These are phyloP conservation scores for Rhaphigaster nebulosa DNA, from an alignment of 2,888 invertebrate species.

Conservation along the genomic window DNA sequence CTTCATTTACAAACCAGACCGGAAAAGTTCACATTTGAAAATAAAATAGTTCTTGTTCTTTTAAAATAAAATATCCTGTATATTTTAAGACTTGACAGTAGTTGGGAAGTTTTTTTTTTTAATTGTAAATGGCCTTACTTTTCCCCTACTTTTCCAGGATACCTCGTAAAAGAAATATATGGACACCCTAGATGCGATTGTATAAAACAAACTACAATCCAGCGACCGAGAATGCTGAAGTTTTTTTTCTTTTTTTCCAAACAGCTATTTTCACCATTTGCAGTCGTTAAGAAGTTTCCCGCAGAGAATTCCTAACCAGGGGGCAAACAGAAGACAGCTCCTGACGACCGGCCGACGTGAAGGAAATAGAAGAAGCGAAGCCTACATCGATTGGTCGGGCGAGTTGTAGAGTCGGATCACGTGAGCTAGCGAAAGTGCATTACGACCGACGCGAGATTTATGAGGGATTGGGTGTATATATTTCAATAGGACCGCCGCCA, in stretches of 20 bases:
- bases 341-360: too few species aligned
- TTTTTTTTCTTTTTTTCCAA: neutral
- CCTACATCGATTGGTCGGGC: neutral
- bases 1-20: too few species aligned
- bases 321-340: neutral
- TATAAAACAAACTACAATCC: neutral
- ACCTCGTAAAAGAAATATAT: neutral
- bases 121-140: neutral
- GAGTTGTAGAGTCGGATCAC: neutral
- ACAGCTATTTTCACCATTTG: neutral
- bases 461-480: constrained; percentile 19
- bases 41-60: too few species aligned
- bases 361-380: neutral
- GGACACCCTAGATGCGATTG: neutral
- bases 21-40: too few species aligned
- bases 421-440: neutral
- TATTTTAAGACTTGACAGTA: neutral
- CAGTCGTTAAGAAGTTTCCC: neutral
- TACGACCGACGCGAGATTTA: neutral
- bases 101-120: neutral
- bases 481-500: neutral
- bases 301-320: neutral
- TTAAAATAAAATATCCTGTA: neutral
- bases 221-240: neutral
- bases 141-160: neutral